These are phyloP conservation scores for Eupithecia exiguata DNA, from an alignment of 2,888 invertebrate genomes.

Conservation along the genomic window DNA sequence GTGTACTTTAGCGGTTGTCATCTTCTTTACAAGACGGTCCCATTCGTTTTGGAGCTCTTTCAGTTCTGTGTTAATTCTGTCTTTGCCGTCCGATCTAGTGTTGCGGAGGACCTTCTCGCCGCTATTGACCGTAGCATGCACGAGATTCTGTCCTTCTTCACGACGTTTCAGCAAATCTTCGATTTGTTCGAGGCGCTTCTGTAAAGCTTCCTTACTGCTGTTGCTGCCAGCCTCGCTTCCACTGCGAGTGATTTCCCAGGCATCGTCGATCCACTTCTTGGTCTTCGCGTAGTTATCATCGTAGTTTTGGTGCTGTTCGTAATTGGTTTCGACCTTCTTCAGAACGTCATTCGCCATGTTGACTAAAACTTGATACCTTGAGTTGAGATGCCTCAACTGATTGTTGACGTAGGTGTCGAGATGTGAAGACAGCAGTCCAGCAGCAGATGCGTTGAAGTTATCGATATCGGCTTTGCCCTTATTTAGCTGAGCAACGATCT, in stretches of 20 bases:
- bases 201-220: slow-evolving; percentile 92
- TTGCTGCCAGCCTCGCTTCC: slow-evolving; percentile 91
- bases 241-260: slow-evolving; percentile 91
- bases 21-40: slow-evolving; percentile 95
- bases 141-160: slow-evolving; percentile 93
- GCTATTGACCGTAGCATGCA: slow-evolving; percentile 93
- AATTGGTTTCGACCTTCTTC: slow-evolving; percentile 94
- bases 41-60: slow-evolving; percentile 96
- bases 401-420: slow-evolving; percentile 94
- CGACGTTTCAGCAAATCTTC: slow-evolving; percentile 91
- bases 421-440: slow-evolving; percentile 90
- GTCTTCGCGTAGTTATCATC: slow-evolving; percentile 90
- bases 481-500: slow-evolving; percentile 88
- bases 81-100: slow-evolving; percentile 94
- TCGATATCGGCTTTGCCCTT: slow-evolving; percentile 93
- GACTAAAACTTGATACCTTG: slow-evolving; percentile 93
- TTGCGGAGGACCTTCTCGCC: slow-evolving; percentile 95
- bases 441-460: slow-evolving; percentile 91
- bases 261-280: slow-evolving; percentile 93
- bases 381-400: slow-evolving; percentile 93
- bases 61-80: slow-evolving; percentile 92
- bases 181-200: slow-evolving; percentile 90
- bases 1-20: slow-evolving; percentile 95
- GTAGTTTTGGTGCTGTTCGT: slow-evolving; percentile 93
- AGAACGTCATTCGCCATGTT: slow-evolving; percentile 95